Percentiles rank a stretch among this genome's conserved stretches.
Evolutionary conservation across 1,140 invertebrate genomes (phyloP).

Genomic region (Pachyrhynchus sulphureomaculatus): DNA sequence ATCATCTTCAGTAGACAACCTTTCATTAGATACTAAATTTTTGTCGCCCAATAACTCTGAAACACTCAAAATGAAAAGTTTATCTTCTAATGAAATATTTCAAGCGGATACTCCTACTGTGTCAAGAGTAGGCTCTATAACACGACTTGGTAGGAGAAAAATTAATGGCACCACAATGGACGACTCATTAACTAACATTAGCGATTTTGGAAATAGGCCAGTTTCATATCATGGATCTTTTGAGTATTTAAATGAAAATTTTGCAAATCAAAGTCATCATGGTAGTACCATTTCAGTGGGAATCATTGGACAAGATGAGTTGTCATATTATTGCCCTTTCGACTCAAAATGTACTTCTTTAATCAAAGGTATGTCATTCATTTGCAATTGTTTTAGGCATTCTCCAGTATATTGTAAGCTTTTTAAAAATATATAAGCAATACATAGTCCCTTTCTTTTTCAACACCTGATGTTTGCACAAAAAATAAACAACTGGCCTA

Average conservation of each 20-base stretch:
- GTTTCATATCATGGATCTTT: conserved; percentile 44
- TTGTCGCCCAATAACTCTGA: conserved; percentile 22
- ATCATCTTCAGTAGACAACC: conserved; percentile 51
- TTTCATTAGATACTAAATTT: conserved; percentile 34
- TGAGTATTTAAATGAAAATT: conserved; percentile 38
- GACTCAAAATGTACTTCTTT: conserved; percentile 6
- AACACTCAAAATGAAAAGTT: conserved; percentile 44
- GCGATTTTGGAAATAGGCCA: conserved; percentile 30
- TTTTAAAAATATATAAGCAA: too few relatives aligned
- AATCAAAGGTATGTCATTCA: conserved; percentile 21
- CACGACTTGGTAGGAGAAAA: conserved; percentile 27
- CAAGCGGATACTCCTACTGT: conserved; percentile 33
- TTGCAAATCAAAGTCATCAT: conserved; percentile 16
- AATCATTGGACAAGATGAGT: not conserved
- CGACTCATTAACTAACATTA: conserved; percentile 25
- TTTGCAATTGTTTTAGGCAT: too few relatives aligned
- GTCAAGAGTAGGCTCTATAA: conserved; percentile 38
- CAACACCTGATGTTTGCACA: too few relatives aligned
- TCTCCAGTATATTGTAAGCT: too few relatives aligned
- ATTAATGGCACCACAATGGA: conserved; percentile 17
- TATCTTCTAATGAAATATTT: conserved; percentile 49
- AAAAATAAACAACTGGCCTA: too few relatives aligned
- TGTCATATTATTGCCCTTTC: conserved; percentile 31
- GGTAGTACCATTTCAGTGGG: conserved; percentile 7
- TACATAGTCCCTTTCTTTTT: too few relatives aligned